phyloP scores from a whole-genome alignment of 2,888 invertebrate species.

The Scelioninae gen. 2 region DNA sequence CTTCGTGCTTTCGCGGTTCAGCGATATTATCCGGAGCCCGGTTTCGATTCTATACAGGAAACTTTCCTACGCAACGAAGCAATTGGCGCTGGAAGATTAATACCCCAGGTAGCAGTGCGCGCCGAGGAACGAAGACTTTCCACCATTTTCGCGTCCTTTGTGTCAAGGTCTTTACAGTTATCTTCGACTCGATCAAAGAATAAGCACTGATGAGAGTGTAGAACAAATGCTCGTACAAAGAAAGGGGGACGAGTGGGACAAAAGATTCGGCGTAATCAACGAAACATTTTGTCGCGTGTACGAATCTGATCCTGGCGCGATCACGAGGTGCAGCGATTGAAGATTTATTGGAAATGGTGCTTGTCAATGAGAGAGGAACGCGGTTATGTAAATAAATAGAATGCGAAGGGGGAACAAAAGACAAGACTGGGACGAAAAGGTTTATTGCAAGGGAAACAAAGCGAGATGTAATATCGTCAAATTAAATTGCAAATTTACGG shows the following conservation, averaged over 20 bases:
- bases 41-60: slow-evolving; percentile 57
- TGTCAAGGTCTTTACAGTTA: slow-evolving; percentile 44
- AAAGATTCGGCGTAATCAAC: slow-evolving; percentile 42
- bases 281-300: slow-evolving; percentile 29
- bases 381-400: too few relatives aligned
- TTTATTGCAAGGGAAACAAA: too few relatives aligned
- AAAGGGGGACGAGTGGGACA: slow-evolving; percentile 32
- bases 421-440: too few relatives aligned
- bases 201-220: slow-evolving; percentile 49
- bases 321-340: not conserved
- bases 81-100: slow-evolving; percentile 57
- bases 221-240: slow-evolving; percentile 30
- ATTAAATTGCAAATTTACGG: too few relatives aligned
- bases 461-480: too few relatives aligned
- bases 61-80: slow-evolving; percentile 57
- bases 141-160: slow-evolving; percentile 53
- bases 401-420: too few relatives aligned
- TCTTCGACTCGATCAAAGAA: slow-evolving; percentile 50
- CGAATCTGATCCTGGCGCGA: slow-evolving; percentile 4
- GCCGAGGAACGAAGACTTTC: slow-evolving; percentile 48
- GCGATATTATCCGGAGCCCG: slow-evolving; percentile 57
- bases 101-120: slow-evolving; percentile 55
- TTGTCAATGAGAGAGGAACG: too few relatives aligned
- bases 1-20: slow-evolving; percentile 52
- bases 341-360: too few relatives aligned